These are phyloP conservation scores for Criorhina ranunculi DNA, from an alignment of 2,888 invertebrate species.

Conservation along the genomic window DNA sequence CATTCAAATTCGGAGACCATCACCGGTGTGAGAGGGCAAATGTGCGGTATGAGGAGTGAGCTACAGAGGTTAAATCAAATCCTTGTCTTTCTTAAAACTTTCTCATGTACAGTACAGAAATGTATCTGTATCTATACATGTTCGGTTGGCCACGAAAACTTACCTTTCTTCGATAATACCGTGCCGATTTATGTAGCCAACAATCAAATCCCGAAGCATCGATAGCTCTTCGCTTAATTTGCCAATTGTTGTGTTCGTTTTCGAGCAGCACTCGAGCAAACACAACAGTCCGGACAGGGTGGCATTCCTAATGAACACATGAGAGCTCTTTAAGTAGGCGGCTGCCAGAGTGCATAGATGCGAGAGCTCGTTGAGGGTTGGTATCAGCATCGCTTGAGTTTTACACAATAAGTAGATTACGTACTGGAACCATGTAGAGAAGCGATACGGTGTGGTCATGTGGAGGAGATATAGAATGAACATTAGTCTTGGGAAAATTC, in stretches of 20 bases:
- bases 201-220: constrained; percentile 83
- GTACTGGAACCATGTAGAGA: constrained; percentile 79
- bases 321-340: constrained; percentile 84
- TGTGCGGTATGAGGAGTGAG: neutral
- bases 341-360: constrained; percentile 83
- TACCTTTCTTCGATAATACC: constrained; percentile 84
- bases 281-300: constrained; percentile 83
- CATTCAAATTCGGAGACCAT: constrained; percentile 56
- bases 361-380: constrained; percentile 83
- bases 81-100: constrained; percentile 24
- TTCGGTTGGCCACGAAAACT: constrained; percentile 59
- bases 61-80: constrained; percentile 1
- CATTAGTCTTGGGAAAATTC: constrained; percentile 61
- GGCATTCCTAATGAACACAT: constrained; percentile 84
- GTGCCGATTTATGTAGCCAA: constrained; percentile 84
- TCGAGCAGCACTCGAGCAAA: constrained; percentile 83
- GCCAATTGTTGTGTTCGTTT: constrained; percentile 84
- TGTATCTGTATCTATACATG: neutral
- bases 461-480: constrained; percentile 58
- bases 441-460: neutral
- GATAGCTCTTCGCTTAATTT: constrained; percentile 84
- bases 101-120: neutral
- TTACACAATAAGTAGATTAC: constrained; percentile 84
- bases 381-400: constrained; percentile 84
- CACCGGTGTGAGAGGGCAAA: constrained; percentile 10